phyloP scores from a whole-genome alignment of 2,888 invertebrate genomes.

The Schizotus pectinicornis region DNA sequence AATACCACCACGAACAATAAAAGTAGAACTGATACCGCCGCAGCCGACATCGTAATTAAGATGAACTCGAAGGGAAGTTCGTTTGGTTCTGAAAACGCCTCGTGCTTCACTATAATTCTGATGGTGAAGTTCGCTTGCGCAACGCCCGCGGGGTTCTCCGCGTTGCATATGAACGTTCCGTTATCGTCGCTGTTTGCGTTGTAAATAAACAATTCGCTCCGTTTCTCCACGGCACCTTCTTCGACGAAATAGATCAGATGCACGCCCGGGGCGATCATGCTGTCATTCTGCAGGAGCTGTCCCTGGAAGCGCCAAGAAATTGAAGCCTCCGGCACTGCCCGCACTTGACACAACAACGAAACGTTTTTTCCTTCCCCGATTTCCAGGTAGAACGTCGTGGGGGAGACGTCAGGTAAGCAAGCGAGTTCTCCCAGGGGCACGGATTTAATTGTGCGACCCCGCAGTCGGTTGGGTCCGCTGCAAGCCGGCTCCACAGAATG shows the following conservation, averaged over 20 bases:
- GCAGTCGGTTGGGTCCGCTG: constrained; percentile 70
- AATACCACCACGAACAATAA: constrained; percentile 72
- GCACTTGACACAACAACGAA: constrained; percentile 78
- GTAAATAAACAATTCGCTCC: constrained; percentile 77
- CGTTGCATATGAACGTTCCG: constrained; percentile 83
- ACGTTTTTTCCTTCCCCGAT: constrained; percentile 81
- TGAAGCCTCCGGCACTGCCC: constrained; percentile 80
- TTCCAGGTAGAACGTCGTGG: constrained; percentile 76
- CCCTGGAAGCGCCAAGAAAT: constrained; percentile 85
- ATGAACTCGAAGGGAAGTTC: constrained; percentile 66
- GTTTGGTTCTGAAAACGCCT: constrained; percentile 32
- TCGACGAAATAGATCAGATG: constrained; percentile 74
- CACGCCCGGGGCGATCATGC: constrained; percentile 68
- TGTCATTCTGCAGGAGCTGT: constrained; percentile 77
- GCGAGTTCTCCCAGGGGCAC: constrained; percentile 75
- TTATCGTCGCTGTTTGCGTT: constrained; percentile 80
- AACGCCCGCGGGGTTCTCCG: constrained; percentile 84
- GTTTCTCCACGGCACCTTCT: constrained; percentile 73
- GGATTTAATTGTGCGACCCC: constrained; percentile 70
- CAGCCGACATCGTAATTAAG: constrained; percentile 71
- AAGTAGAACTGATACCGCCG: constrained; percentile 69
- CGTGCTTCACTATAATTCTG: constrained; percentile 73
- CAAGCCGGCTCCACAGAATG: constrained; percentile 81
- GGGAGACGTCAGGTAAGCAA: constrained; percentile 78
- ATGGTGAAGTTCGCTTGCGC: constrained; percentile 83